Conservation (phyloP, 2,888 invertebrate genomes). For the Subacronicta megacephala region DNA sequence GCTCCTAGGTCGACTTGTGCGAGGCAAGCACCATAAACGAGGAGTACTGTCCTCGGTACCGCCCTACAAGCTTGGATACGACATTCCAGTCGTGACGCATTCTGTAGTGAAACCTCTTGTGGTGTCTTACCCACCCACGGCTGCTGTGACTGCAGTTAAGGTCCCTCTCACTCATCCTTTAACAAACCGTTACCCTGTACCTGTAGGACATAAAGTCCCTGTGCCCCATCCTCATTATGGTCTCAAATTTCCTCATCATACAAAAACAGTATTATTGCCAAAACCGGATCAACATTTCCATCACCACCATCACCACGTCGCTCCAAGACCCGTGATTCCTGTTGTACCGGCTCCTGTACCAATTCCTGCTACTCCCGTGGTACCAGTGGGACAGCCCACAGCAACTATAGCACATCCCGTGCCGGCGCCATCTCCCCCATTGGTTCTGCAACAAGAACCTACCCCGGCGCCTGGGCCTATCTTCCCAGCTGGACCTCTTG, state of each 20-base stretch:
- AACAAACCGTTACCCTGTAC: conserved; percentile 71
- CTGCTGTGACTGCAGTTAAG: conserved; percentile 82
- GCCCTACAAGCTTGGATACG: conserved; percentile 84
- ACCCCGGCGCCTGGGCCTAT: conserved; percentile 60
- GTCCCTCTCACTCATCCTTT: conserved; percentile 78
- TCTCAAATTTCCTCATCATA: conserved; percentile 75
- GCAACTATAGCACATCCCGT: conserved; percentile 69
- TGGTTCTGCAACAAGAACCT: conserved; percentile 60
- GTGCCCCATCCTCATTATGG: conserved; percentile 80
- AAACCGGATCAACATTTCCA: conserved; percentile 81
- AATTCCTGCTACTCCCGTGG: conserved; percentile 64
- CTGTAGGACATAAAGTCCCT: conserved; percentile 77
- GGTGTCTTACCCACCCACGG: conserved; percentile 84
- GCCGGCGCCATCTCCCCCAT: conserved; percentile 68
- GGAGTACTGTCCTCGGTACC: conserved; percentile 81
- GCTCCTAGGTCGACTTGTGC: conserved; percentile 69
- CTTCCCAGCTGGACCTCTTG: conserved; percentile 53
- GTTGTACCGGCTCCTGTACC: conserved; percentile 66
- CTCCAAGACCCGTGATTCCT: conserved; percentile 76
- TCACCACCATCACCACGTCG: conserved; percentile 83
- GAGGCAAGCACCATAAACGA: conserved; percentile 79
- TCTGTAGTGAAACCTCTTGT: conserved; percentile 84
- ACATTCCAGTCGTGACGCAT: conserved; percentile 84
- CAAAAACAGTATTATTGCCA: conserved; percentile 68
- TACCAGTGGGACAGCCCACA: conserved; percentile 69